Conservation (phyloP, 2,113 vertebrate species). For the Lepus americanus region DNA sequence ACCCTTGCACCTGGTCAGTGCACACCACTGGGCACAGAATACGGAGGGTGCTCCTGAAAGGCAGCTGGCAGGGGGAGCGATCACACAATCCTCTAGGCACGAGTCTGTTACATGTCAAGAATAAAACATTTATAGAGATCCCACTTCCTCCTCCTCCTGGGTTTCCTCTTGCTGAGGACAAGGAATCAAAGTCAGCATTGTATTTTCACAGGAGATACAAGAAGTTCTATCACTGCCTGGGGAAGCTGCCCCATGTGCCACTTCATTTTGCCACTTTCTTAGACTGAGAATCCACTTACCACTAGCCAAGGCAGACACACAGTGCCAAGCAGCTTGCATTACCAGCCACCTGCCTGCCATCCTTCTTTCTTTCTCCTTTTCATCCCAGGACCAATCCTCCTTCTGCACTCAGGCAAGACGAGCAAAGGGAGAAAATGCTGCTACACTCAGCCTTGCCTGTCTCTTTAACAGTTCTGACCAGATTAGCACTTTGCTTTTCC, state of each 20-base stretch:
- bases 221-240: background rate
- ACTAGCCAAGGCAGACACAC: slow-evolving; percentile 44
- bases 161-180: slow-evolving; percentile 26
- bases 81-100: background rate
- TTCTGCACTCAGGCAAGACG: slow-evolving; percentile 55
- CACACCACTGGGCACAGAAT: background rate
- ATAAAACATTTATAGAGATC: slow-evolving; percentile 23
- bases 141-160: slow-evolving; percentile 40
- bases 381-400: slow-evolving; percentile 36
- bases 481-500: slow-evolving; percentile 64
- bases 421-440: slow-evolving; percentile 52
- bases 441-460: slow-evolving; percentile 53
- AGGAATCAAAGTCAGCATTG: slow-evolving; percentile 29
- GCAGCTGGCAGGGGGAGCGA: slow-evolving; percentile 33
- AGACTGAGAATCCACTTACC: slow-evolving; percentile 17
- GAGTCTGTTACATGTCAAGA: slow-evolving; percentile 43
- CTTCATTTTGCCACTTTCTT: slow-evolving; percentile 16
- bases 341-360: background rate
- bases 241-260: slow-evolving; percentile 10
- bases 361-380: slow-evolving; percentile 27
- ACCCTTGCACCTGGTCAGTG: slow-evolving; percentile 56
- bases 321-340: background rate
- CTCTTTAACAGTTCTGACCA: slow-evolving; percentile 72
- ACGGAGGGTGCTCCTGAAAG: background rate
- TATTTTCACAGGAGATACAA: slow-evolving; percentile 49